Base-by-base conservation (phyloP, 2,888 invertebrate genomes). In the Latrodectus hesperus region DNA sequence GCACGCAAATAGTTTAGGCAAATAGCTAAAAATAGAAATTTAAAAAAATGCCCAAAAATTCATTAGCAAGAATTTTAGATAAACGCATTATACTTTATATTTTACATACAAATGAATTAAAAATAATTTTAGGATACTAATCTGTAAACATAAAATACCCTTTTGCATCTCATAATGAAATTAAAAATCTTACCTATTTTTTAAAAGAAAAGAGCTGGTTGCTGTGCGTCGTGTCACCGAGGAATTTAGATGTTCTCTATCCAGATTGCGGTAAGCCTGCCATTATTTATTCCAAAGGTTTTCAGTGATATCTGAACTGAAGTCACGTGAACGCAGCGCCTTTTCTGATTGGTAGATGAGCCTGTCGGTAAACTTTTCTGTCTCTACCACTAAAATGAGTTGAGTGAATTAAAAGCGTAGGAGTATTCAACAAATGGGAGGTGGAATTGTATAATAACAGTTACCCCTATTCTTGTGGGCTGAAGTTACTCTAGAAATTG, bases 221-320 rank as follows among this genome's bases (percentile, higher is more conserved):
- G 60, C 14, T 53, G 49, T 53, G 49, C 64, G 72, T 72, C 60
- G 51, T 60, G 71, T 49, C 55, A 55, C 17, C n/a, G 49, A 49
- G 49, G 64, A 86, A 65, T 76, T 80, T 64, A 49, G 51, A 60
- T 26, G 52, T 85, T 16, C 72, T 22, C 74, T 75, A 79, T 60
- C n/a, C 65, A 70, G 26, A 55, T 64, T 16, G 17, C 51, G 71
- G 22, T 55, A 64, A 51, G 16, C 53, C 73, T 73, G 10, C 85
- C 71, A 80, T 70, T 70, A 86, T 86, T 86, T 86, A 86, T 86
- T 70, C 75, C 70, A 75, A 38, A 51, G 55, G 53, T 11, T 83
- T 74, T 65, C 79, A 26, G 64, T 68, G 51, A 73, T 79, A 60
- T 71, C 64, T 52, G 26, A 65, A 80, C 73, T 49, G 75, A 76